Base-by-base conservation (phyloP, 1,140 invertebrate genomes). In the Penaeus chinensis region DNA sequence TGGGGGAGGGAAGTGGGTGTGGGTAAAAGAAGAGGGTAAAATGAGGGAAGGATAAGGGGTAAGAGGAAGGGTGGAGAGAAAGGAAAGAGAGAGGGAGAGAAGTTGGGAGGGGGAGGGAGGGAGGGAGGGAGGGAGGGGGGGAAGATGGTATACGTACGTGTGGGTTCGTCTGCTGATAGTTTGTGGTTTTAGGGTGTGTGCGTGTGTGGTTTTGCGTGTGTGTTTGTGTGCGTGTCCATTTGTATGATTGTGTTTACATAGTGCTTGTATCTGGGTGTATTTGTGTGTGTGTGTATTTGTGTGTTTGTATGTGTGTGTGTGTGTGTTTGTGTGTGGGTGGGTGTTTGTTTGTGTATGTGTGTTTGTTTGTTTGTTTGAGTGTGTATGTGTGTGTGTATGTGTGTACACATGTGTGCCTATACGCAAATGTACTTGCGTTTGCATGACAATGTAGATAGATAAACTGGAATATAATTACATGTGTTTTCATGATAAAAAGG, bases 361-460 rank as follows among this genome's bases (percentile, higher is more conserved):
- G 32, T 32, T 0, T 32, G 32, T 32, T 32, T 32, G 2, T 2
- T 32, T 32, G 32, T 32, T 32, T 2, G 32, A 1, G 32, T 32
- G n/a, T 63, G 54, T 61, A n/a, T 61, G 54, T 81, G 54, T 81
- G 54, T 81, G 54, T 60, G 16, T 76, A n/a, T 24, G n/a, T 60
- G n/a, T 61, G 54, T 27, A 24, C 24, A 11, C 11, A 60, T 27
- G 24, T 24, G 24, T 24, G 10, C n/a, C 24, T 81, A 63, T 81
- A 63, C 62, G 32, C 7, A 24, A 4, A 61, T 81, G 20, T 81
- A 63, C 62, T 27, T 81, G 20, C 62, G 37, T 66, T 1, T 82
- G n/a, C 65, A n/a, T 82, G n/a, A 32, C 32, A 32, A 32, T 32
- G 32, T 32, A 32, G 32, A 32, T 2, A 32, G 2, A 32, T 2